phyloP scores from a whole-genome alignment of 2,888 invertebrate species.

The Aromia moschata region DNA sequence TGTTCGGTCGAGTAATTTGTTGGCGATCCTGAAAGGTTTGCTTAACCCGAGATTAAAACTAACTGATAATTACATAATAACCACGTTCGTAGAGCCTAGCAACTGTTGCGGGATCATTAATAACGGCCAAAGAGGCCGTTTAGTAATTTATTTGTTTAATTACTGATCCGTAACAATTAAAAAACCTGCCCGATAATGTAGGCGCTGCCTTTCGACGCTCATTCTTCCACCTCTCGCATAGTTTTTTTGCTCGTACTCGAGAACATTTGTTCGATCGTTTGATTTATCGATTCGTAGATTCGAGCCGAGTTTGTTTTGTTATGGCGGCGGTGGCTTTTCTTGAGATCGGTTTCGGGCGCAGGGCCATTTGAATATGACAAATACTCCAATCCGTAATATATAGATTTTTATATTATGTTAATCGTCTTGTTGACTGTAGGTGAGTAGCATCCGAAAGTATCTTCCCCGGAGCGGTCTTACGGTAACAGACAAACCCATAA shows the following conservation, averaged over 20 bases:
- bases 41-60: conserved; percentile 66
- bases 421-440: conserved; percentile 16
- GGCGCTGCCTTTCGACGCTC: conserved; percentile 44
- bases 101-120: conserved; percentile 64
- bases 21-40: conserved; percentile 65
- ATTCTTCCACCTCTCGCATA: background rate
- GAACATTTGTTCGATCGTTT: conserved; percentile 14
- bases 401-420: conserved; percentile 27
- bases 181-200: conserved; percentile 50
- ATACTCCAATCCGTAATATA: conserved; percentile 11
- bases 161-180: conserved; percentile 64
- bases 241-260: conserved; percentile 6
- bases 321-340: conserved; percentile 15
- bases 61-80: conserved; percentile 67
- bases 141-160: conserved; percentile 66
- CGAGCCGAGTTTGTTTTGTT: conserved; percentile 16
- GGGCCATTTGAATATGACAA: conserved; percentile 22
- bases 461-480: too few relatives aligned
- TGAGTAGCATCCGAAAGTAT: too few relatives aligned
- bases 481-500: too few relatives aligned
- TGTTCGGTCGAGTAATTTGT: conserved; percentile 62
- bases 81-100: conserved; percentile 60
- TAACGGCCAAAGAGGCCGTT: conserved; percentile 62
- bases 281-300: conserved; percentile 23
- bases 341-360: conserved; percentile 11